phyloP scores from a whole-genome alignment of 2,888 invertebrate species.

The Gryllus longicercus region DNA sequence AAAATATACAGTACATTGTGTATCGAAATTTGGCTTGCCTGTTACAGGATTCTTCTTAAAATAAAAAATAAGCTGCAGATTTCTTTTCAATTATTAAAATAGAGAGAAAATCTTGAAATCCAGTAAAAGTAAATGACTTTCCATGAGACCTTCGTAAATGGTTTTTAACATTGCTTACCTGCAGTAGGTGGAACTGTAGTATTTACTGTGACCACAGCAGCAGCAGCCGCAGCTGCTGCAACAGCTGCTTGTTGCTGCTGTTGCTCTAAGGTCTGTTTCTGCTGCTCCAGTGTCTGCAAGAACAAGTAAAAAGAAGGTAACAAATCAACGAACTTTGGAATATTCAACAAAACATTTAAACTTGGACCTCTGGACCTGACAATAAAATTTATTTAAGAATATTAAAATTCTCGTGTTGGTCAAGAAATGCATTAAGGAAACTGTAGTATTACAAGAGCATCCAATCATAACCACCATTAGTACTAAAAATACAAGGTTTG shows the following conservation, averaged over 20 bases:
- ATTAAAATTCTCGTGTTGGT: no score
- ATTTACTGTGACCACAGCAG: background rate
- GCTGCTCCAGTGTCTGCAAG: slow-evolving; percentile 57
- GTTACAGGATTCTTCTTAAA: no score
- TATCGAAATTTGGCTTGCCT: no score
- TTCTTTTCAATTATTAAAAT: no score
- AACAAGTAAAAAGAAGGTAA: background rate
- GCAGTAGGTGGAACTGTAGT: slow-evolving; percentile 28
- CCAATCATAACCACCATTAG: no score
- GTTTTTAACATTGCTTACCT: slow-evolving; percentile 18
- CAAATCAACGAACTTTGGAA: background rate
- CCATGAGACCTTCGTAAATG: no score
- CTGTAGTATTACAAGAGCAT: no score
- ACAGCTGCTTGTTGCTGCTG: slow-evolving; percentile 48
- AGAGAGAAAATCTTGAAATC: no score
- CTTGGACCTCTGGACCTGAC: background rate
- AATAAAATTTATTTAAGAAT: background rate
- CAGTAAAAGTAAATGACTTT: no score
- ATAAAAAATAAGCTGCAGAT: no score
- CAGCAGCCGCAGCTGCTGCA: background rate
- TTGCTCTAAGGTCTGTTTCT: slow-evolving; percentile 64
- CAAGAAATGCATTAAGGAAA: slow-evolving; percentile 24
- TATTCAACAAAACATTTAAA: background rate
- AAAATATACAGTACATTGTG: no score
- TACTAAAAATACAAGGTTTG: no score